Evolutionary conservation across 2,888 invertebrate species (phyloP), one percentile per base, ranked within the genome.

Genomic region (Athetis lepigone): DNA sequence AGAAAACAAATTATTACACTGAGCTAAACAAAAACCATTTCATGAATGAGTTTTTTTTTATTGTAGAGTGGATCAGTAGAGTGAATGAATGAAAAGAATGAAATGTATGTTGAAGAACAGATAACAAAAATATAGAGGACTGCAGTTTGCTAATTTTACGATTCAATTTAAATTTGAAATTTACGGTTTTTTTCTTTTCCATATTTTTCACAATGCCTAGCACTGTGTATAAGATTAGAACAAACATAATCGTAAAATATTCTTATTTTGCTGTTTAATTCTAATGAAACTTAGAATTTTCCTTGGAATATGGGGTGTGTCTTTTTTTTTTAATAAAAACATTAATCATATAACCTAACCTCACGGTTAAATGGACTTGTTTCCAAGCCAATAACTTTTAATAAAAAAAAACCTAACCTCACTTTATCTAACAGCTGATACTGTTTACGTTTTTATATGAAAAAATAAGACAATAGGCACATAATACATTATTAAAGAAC

Each of bases 1-100:
- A 64, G 71, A 80, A 81, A 73, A 79, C 70, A 79, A 77, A 65
- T 66, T 68, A 64, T 45, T 49, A 52, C 49, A 57, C 63, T 19
- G 58, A 68, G 58, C 71, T 70, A 74, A 77, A 82, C 68, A 78
- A 72, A 77, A 70, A 66, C 66, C 72, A 77, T 67, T 74, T 56
- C 43, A 54, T 79, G 71, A 80, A 67, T 69, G 70, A 69, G 36
- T 52, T 65, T 65, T 73, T 63, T 70, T 46, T 29, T 29, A 11
- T 29, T 4, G n/a, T n/a, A 33, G 18, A 39, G 39, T 49, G 18
- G 56, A 37, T 42, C 42, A 50, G 23, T 39, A 42, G 19, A 50
- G 45, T 58, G 57, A 60, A 45, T 47, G 43, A 57, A 70, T 47
- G 39, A 40, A 19, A 61, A 7, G 59, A 61, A 45, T 60, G 61